These are phyloP conservation scores for Pyrocephalus nanus DNA, from an alignment of 2,797 vertebrate species.

Conservation along the genomic window DNA sequence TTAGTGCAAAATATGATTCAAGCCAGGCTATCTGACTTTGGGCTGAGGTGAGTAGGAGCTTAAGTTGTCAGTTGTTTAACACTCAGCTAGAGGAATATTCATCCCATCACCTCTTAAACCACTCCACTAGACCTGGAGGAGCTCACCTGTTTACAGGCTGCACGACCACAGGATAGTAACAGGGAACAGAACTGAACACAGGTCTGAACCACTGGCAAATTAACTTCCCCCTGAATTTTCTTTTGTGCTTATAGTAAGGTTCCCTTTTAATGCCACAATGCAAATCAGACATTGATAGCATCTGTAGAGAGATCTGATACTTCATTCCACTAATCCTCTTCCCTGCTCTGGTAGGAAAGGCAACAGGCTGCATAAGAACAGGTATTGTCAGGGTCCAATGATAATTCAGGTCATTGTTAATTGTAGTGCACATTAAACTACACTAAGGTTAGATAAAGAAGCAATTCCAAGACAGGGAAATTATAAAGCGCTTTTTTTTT, in stretches of 20 bases:
- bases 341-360: neutral
- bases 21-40: neutral
- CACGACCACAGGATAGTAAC: neutral
- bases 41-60: neutral
- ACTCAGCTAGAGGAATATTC: neutral
- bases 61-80: neutral
- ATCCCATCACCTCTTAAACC: neutral
- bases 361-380: neutral
- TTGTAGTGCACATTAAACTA: rapidly evolving
- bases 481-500: neutral
- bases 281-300: neutral
- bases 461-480: neutral
- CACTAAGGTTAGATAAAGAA: neutral
- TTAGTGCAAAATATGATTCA: neutral
- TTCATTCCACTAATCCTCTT: neutral
- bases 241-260: neutral
- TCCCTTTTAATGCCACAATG: neutral
- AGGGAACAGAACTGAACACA: neutral
- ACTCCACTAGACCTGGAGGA: neutral
- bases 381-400: neutral
- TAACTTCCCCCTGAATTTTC: neutral
- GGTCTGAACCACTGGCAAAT: neutral
- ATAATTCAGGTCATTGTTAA: neutral
- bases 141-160: neutral
- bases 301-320: neutral